phyloP scores from a whole-genome alignment of 2,888 invertebrate genomes.

The Neoscelio sp. region DNA sequence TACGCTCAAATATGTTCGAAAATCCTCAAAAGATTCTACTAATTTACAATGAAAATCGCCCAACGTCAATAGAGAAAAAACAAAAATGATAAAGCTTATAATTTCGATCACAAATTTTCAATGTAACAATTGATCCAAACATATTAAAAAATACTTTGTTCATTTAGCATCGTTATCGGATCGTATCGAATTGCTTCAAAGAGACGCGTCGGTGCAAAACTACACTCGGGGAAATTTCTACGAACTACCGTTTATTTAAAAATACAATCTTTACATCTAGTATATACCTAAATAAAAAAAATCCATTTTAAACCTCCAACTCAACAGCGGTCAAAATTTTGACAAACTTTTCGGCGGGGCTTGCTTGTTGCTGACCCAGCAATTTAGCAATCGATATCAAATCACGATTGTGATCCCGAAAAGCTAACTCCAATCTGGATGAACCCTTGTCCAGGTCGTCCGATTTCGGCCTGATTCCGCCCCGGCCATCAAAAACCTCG shows the following conservation, averaged over 20 bases:
- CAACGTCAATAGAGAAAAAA: too few species aligned
- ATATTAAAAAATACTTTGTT: too few species aligned
- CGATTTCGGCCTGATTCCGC: conserved; percentile 25
- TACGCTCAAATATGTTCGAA: too few species aligned
- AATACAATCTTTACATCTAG: conserved; percentile 43
- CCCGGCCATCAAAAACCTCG: conserved; percentile 60
- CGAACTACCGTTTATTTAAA: conserved; percentile 25
- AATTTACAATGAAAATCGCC: too few species aligned
- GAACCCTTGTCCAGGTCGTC: not conserved
- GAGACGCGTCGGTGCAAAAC: conserved; percentile 29
- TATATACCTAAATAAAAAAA: conserved; percentile 3
- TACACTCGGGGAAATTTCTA: conserved; percentile 6
- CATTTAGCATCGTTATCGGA: too few species aligned
- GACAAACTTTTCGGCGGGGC: conserved; percentile 76
- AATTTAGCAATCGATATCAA: conserved; percentile 69
- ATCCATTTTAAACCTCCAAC: conserved; percentile 63
- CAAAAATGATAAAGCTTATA: too few species aligned
- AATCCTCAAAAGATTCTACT: too few species aligned
- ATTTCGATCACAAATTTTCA: too few species aligned
- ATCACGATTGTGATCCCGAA: conserved; percentile 71
- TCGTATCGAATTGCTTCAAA: too few species aligned
- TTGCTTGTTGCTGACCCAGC: conserved; percentile 71
- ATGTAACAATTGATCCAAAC: too few species aligned
- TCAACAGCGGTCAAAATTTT: conserved; percentile 74
- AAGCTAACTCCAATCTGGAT: conserved; percentile 72